Base-by-base conservation (phyloP, 2,113 vertebrate genomes). In the Tenrec ecaudatus region DNA sequence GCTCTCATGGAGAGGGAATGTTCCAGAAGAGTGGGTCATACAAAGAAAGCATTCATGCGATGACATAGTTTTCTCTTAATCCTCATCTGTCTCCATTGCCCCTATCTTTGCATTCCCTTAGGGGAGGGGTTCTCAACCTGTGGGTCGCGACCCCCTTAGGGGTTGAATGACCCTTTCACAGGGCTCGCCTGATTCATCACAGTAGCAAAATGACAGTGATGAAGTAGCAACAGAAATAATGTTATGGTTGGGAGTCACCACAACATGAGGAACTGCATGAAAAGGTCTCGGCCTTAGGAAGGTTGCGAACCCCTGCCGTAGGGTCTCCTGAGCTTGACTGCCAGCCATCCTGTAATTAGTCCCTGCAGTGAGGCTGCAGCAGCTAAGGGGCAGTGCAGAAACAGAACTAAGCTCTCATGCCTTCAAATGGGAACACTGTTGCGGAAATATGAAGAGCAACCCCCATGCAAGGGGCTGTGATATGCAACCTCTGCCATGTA, bases 21-120 rank as follows among this genome's bases (percentile, higher is more conserved):
- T 91, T 95, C 83, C 90, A 62, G 36, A 86, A 77, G n/a, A 0
- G 17, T 53, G 31, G 15, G 14, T 68, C 62, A 69, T 66, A 27
- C 36, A 64, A 90, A 94, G 43, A 64, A 90, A 94, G 43, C 43
- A 92, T 60, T 40, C 66, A 5, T 22, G 47, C 68, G 27, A 66
- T 77, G 69, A 8, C 14, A 33, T 86, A 87, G 92, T 60, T 88
- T 11, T 3, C 27, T 84, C 40, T 93, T 11, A 27, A 3, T 62
- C 82, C 53, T 81, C 23, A 77, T 0, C 4, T 43, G 58, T 53
- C 25, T 23, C 2, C 4, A 0, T 38, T 83, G 82, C 15, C 25
- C 47, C 16, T 22, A 25, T 62, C 16, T 43, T 95, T 60, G 16
- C 0, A 0, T 75, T 62, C 75, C 43, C 82, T n/a, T 29, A 6